phyloP scores from a whole-genome alignment of 2,113 vertebrate species.

The Chaetodon auriga region DNA sequence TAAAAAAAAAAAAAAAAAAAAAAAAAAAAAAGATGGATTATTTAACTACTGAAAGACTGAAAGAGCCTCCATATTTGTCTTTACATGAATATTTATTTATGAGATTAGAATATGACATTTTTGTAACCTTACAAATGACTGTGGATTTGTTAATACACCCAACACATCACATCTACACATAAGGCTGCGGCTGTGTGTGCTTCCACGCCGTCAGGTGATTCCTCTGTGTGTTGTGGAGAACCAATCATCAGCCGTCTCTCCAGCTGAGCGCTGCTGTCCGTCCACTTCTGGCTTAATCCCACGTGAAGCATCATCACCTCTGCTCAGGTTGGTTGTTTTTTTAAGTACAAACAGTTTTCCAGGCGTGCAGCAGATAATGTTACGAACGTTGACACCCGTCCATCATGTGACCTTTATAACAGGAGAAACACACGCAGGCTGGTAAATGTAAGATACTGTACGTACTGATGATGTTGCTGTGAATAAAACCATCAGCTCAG shows the following conservation, averaged over 20 bases:
- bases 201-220: slow-evolving; percentile 55
- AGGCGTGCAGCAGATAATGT: background rate
- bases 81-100: too few relatives aligned
- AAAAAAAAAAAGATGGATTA: background rate
- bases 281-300: slow-evolving; percentile 5
- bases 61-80: too few relatives aligned
- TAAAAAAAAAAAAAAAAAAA: too few relatives aligned
- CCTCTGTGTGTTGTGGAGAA: slow-evolving; percentile 48
- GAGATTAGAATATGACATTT: too few relatives aligned
- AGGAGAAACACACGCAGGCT: background rate
- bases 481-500: background rate
- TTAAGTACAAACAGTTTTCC: background rate
- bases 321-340: slow-evolving; percentile 53
- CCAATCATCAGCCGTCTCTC: slow-evolving; percentile 14
- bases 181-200: background rate
- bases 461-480: background rate
- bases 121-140: background rate
- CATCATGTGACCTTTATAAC: background rate
- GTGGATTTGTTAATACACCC: background rate
- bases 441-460: background rate
- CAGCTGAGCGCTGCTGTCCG: slow-evolving; percentile 50
- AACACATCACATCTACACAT: background rate
- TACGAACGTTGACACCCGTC: too few relatives aligned
- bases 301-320: background rate
- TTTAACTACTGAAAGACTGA: background rate